A percentile compares a stretch with the other conserved stretches of the same genome.
Conservation (phyloP, 2,113 vertebrate genomes). For the Saguinus imperator region DNA sequence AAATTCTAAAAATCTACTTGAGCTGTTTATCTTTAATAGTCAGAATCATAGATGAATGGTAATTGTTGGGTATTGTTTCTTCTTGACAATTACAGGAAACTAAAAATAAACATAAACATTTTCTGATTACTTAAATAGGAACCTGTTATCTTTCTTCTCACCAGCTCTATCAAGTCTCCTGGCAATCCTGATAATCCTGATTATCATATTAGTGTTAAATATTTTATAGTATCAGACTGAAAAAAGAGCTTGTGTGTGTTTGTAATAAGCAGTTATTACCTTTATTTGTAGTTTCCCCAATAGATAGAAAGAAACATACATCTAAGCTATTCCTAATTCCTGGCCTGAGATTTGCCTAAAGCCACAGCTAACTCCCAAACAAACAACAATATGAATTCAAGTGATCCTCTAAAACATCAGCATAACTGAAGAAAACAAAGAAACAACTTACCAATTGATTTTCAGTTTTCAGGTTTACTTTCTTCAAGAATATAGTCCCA, state of each 20-base stretch:
- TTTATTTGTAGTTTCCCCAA: neutral
- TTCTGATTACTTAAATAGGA: neutral
- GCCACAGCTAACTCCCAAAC: slow-evolving; percentile 28
- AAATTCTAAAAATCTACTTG: slow-evolving; percentile 7
- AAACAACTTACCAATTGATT: slow-evolving; percentile 90
- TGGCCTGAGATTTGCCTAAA: neutral
- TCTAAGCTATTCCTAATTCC: neutral
- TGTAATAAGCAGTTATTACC: neutral
- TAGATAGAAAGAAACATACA: neutral
- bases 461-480: slow-evolving; percentile 82
- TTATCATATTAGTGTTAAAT: slow-evolving; percentile 13
- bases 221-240: neutral
- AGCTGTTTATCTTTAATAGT: slow-evolving; percentile 1
- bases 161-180: neutral
- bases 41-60: neutral
- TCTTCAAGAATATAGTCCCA: slow-evolving; percentile 86
- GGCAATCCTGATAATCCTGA: neutral
- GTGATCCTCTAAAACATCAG: slow-evolving; percentile 70
- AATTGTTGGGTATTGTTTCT: neutral
- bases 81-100: neutral
- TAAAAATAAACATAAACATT: neutral
- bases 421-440: neutral
- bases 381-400: neutral
- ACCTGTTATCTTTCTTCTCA: neutral
- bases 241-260: neutral